Base-by-base conservation (phyloP, 2,113 vertebrate species). In the Calcarius ornatus region DNA sequence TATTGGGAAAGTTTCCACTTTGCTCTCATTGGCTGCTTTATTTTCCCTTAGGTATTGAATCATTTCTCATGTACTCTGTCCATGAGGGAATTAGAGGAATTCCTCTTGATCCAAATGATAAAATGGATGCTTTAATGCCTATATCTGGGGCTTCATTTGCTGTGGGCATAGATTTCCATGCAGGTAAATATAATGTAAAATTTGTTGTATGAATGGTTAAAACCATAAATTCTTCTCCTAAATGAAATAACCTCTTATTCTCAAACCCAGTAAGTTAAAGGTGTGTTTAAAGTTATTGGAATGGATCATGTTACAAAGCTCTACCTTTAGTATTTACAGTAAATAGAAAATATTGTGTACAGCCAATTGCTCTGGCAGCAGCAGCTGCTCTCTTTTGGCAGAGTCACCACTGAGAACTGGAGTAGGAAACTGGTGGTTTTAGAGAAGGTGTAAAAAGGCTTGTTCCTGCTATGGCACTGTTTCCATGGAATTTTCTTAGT, bases 21-120 rank as follows among this genome's bases (percentile, higher is more conserved):
- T 60, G n/a, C 17, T 87, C 6, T 84, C 48, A 90, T 25, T 79
- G 47, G 5, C 7, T 88, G 3, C 84, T 68, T 96, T 47, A 22
- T 88, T 88, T 87, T 92, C 40, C 57, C 64, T n/a, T 70, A 99
- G 99, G 99, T 81, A 98, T 99, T 91, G 99, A 99, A 80, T 99
- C 99, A 24, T 99, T 99, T 96, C 98, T 99, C 42, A 99, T 99
- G 98, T 99, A 99, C 90, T 99, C 99, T 71, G 98, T 99, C 88
- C 99, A 99, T 69, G 99, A 99, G 97, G 99, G 99, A 90, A 98
- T 99, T 93, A 97, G 99, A 59, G 99, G 99, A 81, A 98, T 99
- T 61, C 97, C 99, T 92, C 98, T 99, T 14, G 99, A 99, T 81
- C 99, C 99, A 65, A 98, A 96, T 93, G 99, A 99, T 96, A 99